A percentile compares a stretch with the other conserved stretches of the same genome.
phyloP scores from a whole-genome alignment of 2,797 vertebrate genomes.

The Ispidina lecontei region DNA sequence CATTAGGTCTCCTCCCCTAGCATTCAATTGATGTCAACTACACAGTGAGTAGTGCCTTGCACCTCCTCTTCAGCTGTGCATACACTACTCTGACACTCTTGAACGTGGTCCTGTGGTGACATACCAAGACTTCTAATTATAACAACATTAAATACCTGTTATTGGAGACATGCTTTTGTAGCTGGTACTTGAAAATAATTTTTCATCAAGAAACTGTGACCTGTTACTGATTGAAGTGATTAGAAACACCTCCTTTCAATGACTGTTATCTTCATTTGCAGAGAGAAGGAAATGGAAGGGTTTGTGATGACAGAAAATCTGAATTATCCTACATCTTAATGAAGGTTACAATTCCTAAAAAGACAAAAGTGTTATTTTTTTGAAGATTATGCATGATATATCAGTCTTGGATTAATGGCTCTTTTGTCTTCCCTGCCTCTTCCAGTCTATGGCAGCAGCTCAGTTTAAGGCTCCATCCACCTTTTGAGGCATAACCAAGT shows the following conservation, averaged over 20 bases:
- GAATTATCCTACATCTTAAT: not conserved
- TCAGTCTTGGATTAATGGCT: not conserved
- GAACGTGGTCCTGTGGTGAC: not conserved
- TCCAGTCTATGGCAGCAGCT: not conserved
- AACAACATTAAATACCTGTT: not conserved
- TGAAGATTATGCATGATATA: not conserved
- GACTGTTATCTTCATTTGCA: not conserved
- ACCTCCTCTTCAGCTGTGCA: slow-evolving; percentile 12
- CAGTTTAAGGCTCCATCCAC: not conserved
- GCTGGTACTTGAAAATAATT: slow-evolving; percentile 17
- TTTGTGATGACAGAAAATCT: not conserved
- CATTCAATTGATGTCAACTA: not conserved
- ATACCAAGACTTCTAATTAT: not conserved
- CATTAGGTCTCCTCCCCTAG: not conserved
- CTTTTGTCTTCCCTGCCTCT: not conserved
- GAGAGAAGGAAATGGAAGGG: not conserved
- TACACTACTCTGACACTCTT: not conserved
- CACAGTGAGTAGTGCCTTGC: not conserved
- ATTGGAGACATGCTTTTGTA: not conserved
- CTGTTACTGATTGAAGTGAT: slow-evolving; percentile 12
- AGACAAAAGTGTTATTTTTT: not conserved
- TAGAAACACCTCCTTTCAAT: not conserved
- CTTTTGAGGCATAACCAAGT: not conserved
- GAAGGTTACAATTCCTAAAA: not conserved
- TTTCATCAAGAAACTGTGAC: slow-evolving; percentile 15